Percentiles rank a stretch among this genome's conserved stretches.
Evolutionary conservation across 1,140 invertebrate genomes (phyloP).

Genomic region (Lucilia sericata): DNA sequence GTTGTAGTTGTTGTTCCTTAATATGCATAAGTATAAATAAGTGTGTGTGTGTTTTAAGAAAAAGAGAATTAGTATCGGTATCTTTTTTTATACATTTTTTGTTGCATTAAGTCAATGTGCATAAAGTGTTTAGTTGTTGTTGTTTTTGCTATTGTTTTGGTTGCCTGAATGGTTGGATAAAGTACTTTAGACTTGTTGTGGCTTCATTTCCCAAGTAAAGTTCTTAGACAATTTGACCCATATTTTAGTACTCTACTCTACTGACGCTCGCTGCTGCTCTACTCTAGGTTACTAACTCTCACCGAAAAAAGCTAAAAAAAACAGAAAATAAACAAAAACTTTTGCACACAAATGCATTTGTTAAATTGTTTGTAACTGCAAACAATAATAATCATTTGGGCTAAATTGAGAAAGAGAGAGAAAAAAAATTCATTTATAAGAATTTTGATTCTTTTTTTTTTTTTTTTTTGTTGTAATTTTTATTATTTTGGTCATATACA

Average conservation of each 20-base stretch:
- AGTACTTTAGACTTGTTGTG: constrained; percentile 38
- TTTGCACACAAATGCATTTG: background rate
- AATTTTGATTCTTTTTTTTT: background rate
- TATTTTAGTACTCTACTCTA: constrained; percentile 35
- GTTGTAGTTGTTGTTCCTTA: background rate
- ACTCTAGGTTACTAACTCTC: constrained; percentile 16
- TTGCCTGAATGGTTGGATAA: constrained; percentile 21
- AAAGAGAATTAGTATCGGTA: background rate
- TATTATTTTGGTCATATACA: constrained; percentile 24
- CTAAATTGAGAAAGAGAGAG: background rate
- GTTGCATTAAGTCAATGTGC: background rate
- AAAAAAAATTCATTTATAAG: background rate
- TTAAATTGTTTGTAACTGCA: background rate
- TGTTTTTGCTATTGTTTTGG: background rate
- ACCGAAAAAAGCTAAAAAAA: background rate
- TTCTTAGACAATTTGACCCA: constrained; percentile 43
- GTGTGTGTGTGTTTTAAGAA: background rate
- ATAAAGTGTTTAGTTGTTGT: background rate
- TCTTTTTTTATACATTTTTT: background rate
- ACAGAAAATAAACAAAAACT: background rate
- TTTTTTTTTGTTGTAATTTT: background rate
- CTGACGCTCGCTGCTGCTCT: background rate
- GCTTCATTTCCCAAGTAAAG: constrained; percentile 40
- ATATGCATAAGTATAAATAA: background rate
- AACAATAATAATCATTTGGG: background rate